Evolutionary conservation across 2,797 vertebrate species (phyloP).

Genomic region (Microcaecilia unicolor): DNA sequence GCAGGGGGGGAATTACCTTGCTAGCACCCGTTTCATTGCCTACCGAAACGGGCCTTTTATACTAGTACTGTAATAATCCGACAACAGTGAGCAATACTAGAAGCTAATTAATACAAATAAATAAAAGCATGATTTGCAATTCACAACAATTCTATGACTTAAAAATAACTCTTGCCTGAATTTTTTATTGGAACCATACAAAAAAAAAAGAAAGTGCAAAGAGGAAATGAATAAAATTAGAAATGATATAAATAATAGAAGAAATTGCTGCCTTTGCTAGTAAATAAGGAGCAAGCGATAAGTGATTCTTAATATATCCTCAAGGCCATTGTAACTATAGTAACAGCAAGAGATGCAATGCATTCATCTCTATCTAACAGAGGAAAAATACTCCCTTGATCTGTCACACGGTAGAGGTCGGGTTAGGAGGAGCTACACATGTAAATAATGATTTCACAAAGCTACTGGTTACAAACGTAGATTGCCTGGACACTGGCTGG

Average conservation of each 20-base stretch:
- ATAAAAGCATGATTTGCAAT: background rate
- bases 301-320: constrained; percentile 17
- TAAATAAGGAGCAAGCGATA: constrained; percentile 32
- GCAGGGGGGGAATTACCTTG: too few relatives aligned
- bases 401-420: too few relatives aligned
- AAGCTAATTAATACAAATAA: background rate
- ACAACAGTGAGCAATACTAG: too few relatives aligned
- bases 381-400: too few relatives aligned
- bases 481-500: too few relatives aligned
- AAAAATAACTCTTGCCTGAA: background rate
- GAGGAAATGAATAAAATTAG: constrained; percentile 7
- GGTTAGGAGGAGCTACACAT: too few relatives aligned
- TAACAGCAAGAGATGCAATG: constrained; percentile 20
- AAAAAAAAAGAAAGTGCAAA: background rate
- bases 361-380: too few relatives aligned
- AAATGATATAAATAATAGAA: constrained; percentile 38
- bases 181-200: background rate
- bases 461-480: too few relatives aligned
- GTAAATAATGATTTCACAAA: too few relatives aligned
- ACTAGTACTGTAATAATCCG: too few relatives aligned
- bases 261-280: constrained; percentile 16
- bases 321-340: constrained; percentile 38
- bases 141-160: background rate
- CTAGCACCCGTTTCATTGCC: too few relatives aligned
- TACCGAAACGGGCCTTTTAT: too few relatives aligned